phyloP scores from a whole-genome alignment of 2,797 vertebrate species.

The Picus viridis region DNA sequence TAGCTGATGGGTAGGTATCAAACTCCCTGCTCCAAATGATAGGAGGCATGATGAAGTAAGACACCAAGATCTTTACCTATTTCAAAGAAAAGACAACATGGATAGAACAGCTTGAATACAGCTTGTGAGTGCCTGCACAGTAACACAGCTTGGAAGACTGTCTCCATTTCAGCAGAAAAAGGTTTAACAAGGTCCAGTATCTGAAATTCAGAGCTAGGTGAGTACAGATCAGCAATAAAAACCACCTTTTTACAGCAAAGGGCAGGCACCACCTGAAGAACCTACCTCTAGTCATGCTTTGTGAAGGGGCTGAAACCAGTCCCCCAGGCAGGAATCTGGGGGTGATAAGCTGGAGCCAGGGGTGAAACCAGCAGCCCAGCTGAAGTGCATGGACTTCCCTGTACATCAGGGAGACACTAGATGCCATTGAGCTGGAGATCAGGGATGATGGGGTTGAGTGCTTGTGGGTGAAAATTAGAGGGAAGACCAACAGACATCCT shows the following conservation, averaged over 20 bases:
- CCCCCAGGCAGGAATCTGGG: too few species aligned
- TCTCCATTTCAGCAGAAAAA: neutral
- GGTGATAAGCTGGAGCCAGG: too few species aligned
- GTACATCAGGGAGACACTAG: too few species aligned
- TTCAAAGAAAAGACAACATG: neutral
- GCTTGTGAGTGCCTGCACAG: neutral
- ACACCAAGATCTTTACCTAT: neutral
- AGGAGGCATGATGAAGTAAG: neutral
- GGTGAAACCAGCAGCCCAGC: too few species aligned
- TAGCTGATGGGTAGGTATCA: too few species aligned
- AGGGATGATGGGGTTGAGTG: too few species aligned
- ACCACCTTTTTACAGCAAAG: neutral
- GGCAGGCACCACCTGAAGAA: neutral
- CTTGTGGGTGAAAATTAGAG: too few species aligned
- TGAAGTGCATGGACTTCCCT: too few species aligned
- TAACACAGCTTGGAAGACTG: neutral
- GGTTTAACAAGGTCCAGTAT: neutral
- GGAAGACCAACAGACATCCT: too few species aligned
- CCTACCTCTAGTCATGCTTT: neutral
- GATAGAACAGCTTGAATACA: neutral
- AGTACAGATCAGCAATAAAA: neutral
- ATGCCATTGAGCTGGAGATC: too few species aligned
- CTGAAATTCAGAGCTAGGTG: neutral
- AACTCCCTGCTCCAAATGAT: too few species aligned
- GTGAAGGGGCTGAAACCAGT: neutral